Percentiles rank a stretch among this genome's conserved stretches.
Evolutionary conservation across 2,888 invertebrate species (phyloP).

Genomic region (Drosophila macrothrix): DNA sequence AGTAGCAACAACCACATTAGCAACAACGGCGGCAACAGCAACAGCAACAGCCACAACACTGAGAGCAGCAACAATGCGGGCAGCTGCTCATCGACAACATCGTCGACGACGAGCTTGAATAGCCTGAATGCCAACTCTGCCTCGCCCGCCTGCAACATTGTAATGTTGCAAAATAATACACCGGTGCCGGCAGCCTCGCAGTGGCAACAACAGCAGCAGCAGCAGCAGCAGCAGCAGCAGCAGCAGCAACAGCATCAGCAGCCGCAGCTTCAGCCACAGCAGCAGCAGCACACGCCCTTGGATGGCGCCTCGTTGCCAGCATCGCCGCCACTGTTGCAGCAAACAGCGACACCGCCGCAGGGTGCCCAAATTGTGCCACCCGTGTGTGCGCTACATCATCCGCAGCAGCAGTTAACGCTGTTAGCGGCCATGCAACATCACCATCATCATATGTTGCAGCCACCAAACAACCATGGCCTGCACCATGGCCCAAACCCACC

Average conservation of each 20-base stretch:
- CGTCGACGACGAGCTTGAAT: constrained; percentile 73
- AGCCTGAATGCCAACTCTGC: constrained; percentile 59
- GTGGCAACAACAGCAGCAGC: constrained; percentile 57
- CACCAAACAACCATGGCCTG: constrained; percentile 38
- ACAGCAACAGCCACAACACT: constrained; percentile 48
- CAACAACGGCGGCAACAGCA: constrained; percentile 52
- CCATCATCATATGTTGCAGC: constrained; percentile 67
- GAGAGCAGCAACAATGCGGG: constrained; percentile 64
- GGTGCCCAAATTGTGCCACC: constrained; percentile 82
- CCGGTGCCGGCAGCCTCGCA: constrained; percentile 50
- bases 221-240: constrained; percentile 53
- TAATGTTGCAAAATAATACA: constrained; percentile 69
- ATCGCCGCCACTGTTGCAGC: constrained; percentile 83
- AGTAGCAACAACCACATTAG: constrained; percentile 40
- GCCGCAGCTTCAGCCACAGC: constrained; percentile 56
- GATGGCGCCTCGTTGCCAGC: constrained; percentile 80
- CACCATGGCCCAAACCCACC: constrained; percentile 48
- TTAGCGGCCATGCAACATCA: constrained; percentile 84
- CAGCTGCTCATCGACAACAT: constrained; percentile 70
- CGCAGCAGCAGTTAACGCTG: constrained; percentile 62
- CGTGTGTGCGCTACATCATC: constrained; percentile 83
- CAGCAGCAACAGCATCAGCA: constrained; percentile 56
- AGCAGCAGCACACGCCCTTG: constrained; percentile 77
- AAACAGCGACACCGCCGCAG: constrained; percentile 81
- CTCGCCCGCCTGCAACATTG: constrained; percentile 68